phyloP scores from a whole-genome alignment of 2,888 invertebrate species.

The Tetramorium bicarinatum region DNA sequence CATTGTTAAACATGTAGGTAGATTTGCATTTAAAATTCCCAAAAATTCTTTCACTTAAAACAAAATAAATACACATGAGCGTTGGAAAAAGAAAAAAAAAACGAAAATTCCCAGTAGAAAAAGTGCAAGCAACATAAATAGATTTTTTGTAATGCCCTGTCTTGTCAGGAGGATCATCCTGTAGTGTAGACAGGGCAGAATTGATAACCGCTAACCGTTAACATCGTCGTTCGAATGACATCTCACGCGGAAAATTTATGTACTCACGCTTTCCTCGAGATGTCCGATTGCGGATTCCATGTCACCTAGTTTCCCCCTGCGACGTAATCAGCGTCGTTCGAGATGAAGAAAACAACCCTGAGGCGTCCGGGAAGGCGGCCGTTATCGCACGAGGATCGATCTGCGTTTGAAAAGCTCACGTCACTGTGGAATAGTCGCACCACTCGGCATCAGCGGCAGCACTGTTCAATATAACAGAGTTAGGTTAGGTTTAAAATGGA shows the following conservation, averaged over 20 bases:
- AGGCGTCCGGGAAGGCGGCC: background rate
- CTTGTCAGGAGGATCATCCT: too few relatives aligned
- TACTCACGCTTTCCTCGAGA: constrained; percentile 83
- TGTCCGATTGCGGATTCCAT: constrained; percentile 83
- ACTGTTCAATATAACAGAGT: background rate
- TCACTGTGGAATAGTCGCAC: background rate
- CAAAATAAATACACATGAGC: too few relatives aligned
- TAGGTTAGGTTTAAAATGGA: too few relatives aligned
- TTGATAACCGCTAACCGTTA: background rate
- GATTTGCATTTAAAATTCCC: too few relatives aligned
- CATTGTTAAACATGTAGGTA: too few relatives aligned
- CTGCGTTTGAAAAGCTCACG: constrained; percentile 30
- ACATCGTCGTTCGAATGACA: background rate
- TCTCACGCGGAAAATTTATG: background rate
- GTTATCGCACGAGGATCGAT: constrained; percentile 21
- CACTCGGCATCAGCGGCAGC: background rate
- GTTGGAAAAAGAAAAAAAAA: too few relatives aligned
- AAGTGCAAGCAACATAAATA: too few relatives aligned
- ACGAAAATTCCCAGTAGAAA: too few relatives aligned
- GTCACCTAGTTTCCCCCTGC: background rate
- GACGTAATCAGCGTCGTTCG: background rate
- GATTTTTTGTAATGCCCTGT: too few relatives aligned
- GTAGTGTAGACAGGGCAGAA: background rate
- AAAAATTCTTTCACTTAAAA: too few relatives aligned
- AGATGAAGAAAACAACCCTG: background rate